Evolutionary conservation across 2,113 vertebrate species (phyloP).

Genomic region (Cinclus cinclus): DNA sequence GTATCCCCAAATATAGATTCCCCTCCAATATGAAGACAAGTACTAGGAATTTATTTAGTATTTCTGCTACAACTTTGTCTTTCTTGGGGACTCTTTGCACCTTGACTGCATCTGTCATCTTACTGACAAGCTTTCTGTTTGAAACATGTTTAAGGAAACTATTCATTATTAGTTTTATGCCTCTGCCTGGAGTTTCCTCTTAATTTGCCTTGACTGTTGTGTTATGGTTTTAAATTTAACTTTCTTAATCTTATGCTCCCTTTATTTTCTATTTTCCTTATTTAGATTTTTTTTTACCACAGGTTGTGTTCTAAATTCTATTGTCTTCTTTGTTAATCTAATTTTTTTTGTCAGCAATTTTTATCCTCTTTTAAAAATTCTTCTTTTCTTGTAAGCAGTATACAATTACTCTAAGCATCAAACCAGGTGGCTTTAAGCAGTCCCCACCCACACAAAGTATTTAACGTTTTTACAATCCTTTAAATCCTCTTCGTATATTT

Average conservation of each 20-base stretch:
- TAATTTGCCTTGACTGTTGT: background rate
- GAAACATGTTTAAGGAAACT: background rate
- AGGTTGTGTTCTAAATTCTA: background rate
- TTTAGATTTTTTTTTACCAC: background rate
- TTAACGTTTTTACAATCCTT: background rate
- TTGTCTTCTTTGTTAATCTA: background rate
- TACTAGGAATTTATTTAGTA: background rate
- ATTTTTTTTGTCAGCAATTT: background rate
- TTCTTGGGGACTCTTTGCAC: background rate
- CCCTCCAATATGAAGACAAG: background rate
- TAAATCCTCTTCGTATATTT: background rate
- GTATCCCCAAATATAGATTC: background rate
- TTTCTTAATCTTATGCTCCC: background rate
- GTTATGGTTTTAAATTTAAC: background rate
- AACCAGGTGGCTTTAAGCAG: background rate
- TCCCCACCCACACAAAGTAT: background rate
- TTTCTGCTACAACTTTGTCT: background rate
- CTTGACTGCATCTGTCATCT: background rate
- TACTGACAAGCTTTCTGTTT: background rate
- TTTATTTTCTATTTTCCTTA: background rate
- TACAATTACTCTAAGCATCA: background rate
- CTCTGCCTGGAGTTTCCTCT: background rate
- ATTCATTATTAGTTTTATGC: background rate
- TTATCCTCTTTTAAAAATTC: background rate
- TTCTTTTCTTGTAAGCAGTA: background rate